Conservation (phyloP, 1,140 invertebrate genomes). For the Drosophila navojoa region DNA sequence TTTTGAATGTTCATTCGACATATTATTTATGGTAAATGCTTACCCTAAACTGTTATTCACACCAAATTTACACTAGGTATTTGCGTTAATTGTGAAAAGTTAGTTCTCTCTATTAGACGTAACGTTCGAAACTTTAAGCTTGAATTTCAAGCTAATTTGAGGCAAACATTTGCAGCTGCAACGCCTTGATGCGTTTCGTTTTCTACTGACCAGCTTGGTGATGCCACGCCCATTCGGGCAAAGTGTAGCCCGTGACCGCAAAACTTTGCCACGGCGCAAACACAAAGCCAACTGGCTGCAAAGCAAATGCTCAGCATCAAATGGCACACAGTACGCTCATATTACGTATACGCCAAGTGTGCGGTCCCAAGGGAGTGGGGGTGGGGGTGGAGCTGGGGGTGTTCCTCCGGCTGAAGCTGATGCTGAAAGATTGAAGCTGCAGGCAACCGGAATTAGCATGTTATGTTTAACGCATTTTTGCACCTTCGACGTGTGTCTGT, state of each 20-base stretch:
- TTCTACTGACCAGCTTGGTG: slow-evolving; percentile 1
- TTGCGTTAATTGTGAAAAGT: no score
- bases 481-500: slow-evolving; percentile 62
- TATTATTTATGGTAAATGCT: no score
- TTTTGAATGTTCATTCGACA: no score
- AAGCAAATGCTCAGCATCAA: slow-evolving; percentile 55
- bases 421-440: slow-evolving; percentile 66
- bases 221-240: slow-evolving; percentile 20
- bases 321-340: slow-evolving; percentile 74
- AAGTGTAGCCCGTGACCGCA: slow-evolving; percentile 36
- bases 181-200: neutral
- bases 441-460: slow-evolving; percentile 74
- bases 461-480: slow-evolving; percentile 81
- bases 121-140: neutral
- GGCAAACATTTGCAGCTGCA: neutral
- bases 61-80: no score
- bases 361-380: slow-evolving; percentile 3
- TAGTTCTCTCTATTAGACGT: neutral
- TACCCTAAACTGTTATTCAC: no score
- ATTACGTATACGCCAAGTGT: slow-evolving; percentile 55
- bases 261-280: slow-evolving; percentile 42
- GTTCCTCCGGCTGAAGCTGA: slow-evolving; percentile 22
- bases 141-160: neutral
- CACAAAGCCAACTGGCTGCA: slow-evolving; percentile 25
- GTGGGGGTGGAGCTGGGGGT: neutral